Evolutionary conservation across 2,888 invertebrate genomes (phyloP).

Genomic region (Hipparchia semele): DNA sequence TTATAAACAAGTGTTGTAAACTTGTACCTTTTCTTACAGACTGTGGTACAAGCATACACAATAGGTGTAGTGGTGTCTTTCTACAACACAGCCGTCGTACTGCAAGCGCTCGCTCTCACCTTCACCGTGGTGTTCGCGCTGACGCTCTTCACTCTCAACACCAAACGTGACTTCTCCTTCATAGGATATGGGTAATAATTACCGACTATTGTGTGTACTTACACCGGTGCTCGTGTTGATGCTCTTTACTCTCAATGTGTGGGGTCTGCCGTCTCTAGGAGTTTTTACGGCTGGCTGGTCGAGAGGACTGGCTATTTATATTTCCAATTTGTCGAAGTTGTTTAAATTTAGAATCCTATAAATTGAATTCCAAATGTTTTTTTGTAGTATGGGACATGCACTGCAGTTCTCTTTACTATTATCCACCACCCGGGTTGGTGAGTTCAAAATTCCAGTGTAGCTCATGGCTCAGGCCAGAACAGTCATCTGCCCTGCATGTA

Average conservation of each 20-base stretch:
- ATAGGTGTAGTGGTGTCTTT: slow-evolving; percentile 89
- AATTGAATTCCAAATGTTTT: no score
- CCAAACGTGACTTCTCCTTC: slow-evolving; percentile 92
- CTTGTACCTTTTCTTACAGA: slow-evolving; percentile 28
- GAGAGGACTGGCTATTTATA: no score
- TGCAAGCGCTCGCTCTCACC: slow-evolving; percentile 91
- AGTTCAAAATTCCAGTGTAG: no score
- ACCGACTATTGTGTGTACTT: slow-evolving; percentile 68
- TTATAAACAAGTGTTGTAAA: no score
- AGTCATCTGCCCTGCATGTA: no score
- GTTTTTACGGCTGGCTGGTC: no score
- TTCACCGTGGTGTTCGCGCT: slow-evolving; percentile 89
- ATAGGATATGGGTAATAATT: slow-evolving; percentile 87
- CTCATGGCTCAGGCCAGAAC: no score
- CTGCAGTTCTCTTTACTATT: no score
- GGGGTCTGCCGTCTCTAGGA: no score
- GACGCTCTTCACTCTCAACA: slow-evolving; percentile 92
- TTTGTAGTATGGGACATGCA: no score
- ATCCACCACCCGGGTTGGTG: slow-evolving; percentile 62
- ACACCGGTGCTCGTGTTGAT: slow-evolving; percentile 58
- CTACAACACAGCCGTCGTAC: slow-evolving; percentile 88
- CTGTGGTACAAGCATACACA: neutral
- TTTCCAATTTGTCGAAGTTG: no score
- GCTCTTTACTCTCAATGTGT: slow-evolving; percentile 74
- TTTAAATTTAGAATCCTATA: no score